These are phyloP conservation scores for Caerostris darwini DNA, from an alignment of 1,140 invertebrate genomes.

Conservation along the genomic window DNA sequence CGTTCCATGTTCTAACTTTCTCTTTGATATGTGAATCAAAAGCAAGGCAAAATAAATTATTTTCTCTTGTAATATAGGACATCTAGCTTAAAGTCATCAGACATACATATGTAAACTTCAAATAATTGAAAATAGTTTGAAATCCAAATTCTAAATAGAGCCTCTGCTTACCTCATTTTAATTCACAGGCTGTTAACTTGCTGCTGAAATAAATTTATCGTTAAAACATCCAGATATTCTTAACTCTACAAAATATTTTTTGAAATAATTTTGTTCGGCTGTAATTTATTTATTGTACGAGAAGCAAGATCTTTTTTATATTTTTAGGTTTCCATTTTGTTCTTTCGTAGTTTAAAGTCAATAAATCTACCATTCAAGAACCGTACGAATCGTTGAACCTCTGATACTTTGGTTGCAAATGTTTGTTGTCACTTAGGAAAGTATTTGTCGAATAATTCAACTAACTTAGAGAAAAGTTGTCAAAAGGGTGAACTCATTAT, in stretches of 20 bases:
- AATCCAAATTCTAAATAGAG: not conserved
- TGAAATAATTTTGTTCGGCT: not conserved
- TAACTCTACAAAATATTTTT: not conserved
- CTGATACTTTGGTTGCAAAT: conserved; percentile 4
- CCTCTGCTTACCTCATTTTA: not conserved
- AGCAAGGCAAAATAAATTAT: not conserved
- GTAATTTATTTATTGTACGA: not conserved
- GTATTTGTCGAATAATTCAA: not conserved
- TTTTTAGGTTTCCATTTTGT: not conserved
- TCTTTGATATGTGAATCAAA: not conserved
- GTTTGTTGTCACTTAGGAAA: not conserved
- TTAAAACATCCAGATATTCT: not conserved
- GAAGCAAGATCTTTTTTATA: not conserved
- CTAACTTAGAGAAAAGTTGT: not conserved
- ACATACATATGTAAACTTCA: not conserved
- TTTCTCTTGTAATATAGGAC: not conserved
- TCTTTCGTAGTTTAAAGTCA: not conserved
- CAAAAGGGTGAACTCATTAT: not conserved
- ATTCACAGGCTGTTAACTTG: not conserved
- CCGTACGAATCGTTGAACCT: not conserved
- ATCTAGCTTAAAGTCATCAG: not conserved
- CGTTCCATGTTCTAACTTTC: not conserved
- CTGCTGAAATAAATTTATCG: not conserved
- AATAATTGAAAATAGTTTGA: not conserved
- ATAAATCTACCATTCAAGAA: not conserved